Percentiles rank a stretch among this genome's conserved stretches.
phyloP scores from a whole-genome alignment of 2,113 vertebrate genomes.

The Lamprotornis superbus region DNA sequence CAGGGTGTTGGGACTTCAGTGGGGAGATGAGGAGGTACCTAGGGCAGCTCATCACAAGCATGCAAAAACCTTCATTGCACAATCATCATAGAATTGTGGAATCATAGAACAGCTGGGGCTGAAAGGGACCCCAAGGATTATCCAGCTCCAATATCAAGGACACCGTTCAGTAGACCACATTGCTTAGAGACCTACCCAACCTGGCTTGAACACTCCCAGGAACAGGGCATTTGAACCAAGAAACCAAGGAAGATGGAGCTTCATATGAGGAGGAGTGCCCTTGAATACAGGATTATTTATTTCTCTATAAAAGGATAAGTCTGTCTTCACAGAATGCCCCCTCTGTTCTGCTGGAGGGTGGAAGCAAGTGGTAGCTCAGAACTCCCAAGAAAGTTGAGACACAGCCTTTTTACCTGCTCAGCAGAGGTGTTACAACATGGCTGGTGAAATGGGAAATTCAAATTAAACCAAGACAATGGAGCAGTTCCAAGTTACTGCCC shows the following conservation, averaged over 20 bases:
- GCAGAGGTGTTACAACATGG: neutral
- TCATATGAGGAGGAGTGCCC: neutral
- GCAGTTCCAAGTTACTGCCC: neutral
- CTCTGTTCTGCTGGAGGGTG: neutral
- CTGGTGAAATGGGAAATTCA: too few species aligned
- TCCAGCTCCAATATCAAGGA: neutral
- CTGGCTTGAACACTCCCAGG: neutral
- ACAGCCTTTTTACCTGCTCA: neutral
- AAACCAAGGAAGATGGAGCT: neutral
- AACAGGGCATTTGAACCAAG: neutral
- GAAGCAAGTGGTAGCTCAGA: neutral
- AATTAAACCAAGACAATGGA: too few species aligned
- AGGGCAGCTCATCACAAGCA: neutral
- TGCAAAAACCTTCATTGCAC: neutral
- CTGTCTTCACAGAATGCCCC: neutral
- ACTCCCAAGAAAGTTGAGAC: neutral
- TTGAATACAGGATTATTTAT: neutral
- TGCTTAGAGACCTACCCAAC: neutral
- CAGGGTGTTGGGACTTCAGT: neutral
- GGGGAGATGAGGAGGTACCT: neutral
- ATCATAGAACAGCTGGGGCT: neutral
- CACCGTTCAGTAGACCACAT: accelerated
- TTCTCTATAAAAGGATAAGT: neutral
- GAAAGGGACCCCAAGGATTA: neutral
- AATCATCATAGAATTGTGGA: neutral